Evolutionary conservation across 2,113 vertebrate genomes (phyloP).

Genomic region (Actenoides lindsayi): DNA sequence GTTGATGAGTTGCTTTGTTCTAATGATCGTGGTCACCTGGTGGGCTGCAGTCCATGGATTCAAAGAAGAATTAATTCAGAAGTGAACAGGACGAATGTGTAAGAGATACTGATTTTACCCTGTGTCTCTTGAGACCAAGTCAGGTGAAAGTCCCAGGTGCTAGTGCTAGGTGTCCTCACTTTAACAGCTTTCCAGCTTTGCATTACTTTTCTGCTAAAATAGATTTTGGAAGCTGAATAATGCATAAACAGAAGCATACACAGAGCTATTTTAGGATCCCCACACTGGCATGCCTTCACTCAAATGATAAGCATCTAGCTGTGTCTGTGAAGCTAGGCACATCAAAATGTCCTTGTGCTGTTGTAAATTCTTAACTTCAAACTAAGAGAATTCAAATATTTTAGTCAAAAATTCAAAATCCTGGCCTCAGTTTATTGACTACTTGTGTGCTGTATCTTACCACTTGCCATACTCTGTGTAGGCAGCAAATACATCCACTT

Average conservation of each 20-base stretch:
- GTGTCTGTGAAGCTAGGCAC: not conserved
- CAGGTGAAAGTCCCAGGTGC: not conserved
- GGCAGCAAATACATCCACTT: not conserved
- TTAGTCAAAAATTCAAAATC: not conserved
- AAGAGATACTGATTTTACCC: not conserved
- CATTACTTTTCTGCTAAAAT: not conserved
- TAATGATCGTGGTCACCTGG: not conserved
- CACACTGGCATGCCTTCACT: not conserved
- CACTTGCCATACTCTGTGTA: not conserved
- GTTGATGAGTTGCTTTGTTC: not conserved
- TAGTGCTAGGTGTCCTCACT: not conserved
- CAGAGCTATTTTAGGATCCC: not conserved
- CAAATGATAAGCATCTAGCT: not conserved
- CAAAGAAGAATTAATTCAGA: not conserved
- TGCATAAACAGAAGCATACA: not conserved
- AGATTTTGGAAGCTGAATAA: not conserved
- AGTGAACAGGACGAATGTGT: not conserved
- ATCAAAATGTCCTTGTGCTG: not conserved
- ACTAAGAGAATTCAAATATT: not conserved
- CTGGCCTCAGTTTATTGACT: not conserved
- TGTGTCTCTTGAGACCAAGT: not conserved
- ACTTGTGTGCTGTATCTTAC: not conserved
- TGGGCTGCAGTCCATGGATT: not conserved
- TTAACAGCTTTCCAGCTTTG: not conserved
- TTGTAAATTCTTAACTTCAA: not conserved